These are phyloP conservation scores for Squalus acanthias DNA, from an alignment of 2,797 vertebrate species.

Conservation along the genomic window DNA sequence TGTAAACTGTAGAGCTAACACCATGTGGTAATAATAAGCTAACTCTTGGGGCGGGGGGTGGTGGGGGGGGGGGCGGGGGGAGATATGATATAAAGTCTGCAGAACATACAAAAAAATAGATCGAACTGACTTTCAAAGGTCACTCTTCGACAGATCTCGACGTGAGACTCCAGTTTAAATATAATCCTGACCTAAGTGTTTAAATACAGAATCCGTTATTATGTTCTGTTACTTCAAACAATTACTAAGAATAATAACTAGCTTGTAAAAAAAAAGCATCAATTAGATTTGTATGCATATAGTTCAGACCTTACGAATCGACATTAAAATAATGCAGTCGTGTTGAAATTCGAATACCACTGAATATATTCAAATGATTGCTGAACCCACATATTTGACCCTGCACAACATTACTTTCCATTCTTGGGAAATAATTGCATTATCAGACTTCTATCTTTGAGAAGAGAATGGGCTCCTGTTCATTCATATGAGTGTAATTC, in stretches of 20 bases:
- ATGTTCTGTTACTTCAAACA: neutral
- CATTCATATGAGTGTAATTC: neutral
- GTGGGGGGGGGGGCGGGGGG: no score
- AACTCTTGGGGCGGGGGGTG: neutral
- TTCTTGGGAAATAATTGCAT: neutral
- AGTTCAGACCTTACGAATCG: neutral
- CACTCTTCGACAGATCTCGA: neutral
- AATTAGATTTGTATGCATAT: neutral
- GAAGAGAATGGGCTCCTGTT: neutral
- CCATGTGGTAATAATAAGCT: conserved; percentile 21
- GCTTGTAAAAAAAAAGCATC: neutral
- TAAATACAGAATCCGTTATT: no score
- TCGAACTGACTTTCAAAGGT: neutral
- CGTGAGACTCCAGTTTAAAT: neutral
- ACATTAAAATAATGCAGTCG: neutral
- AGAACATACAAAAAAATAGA: neutral
- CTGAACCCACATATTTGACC: neutral
- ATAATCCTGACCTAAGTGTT: neutral
- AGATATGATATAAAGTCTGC: neutral
- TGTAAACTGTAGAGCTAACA: neutral
- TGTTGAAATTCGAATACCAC: neutral
- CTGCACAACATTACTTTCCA: neutral
- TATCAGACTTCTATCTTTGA: neutral
- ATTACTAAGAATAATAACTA: neutral
- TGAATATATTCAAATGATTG: neutral